Evolutionary conservation across 1,140 invertebrate species (phyloP).

Genomic region (Zaprionus lachaisei): DNA sequence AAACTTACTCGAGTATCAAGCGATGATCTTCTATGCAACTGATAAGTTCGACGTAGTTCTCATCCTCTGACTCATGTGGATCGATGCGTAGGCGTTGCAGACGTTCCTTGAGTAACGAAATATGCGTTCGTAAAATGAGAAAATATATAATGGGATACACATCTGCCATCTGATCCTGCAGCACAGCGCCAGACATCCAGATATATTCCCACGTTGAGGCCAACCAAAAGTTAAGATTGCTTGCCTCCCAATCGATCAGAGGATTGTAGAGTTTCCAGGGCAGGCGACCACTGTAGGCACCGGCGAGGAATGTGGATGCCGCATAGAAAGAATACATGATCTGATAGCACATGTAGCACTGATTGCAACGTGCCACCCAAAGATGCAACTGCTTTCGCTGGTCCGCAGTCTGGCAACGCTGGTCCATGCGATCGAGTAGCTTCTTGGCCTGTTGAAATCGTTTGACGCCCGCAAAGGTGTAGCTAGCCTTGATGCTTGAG

Average conservation of each 20-base stretch:
- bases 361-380: conserved; percentile 38
- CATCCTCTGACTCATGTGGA: background rate
- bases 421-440: conserved; percentile 52
- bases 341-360: conserved; percentile 31
- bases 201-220: conserved; percentile 21
- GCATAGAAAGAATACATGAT: conserved; percentile 27
- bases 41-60: conserved; percentile 47
- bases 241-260: conserved; percentile 25
- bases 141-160: conserved; percentile 54
- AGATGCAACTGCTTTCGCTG: conserved; percentile 28
- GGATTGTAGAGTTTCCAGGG: conserved; percentile 63
- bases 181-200: conserved; percentile 36
- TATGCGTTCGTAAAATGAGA: conserved; percentile 42
- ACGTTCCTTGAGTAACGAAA: conserved; percentile 40
- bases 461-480: conserved; percentile 21
- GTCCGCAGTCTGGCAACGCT: conserved; percentile 20
- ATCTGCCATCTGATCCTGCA: conserved; percentile 55
- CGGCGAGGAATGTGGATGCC: conserved; percentile 25
- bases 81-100: conserved; percentile 30
- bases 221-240: conserved; percentile 15
- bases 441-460: conserved; percentile 38
- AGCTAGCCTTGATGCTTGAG: conserved; percentile 41
- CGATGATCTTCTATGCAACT: conserved; percentile 59
- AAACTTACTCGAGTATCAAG: conserved; percentile 53
- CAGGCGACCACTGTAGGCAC: conserved; percentile 12